Evolutionary conservation across 2,888 invertebrate genomes (phyloP).

Genomic region (Nasonovia ribisnigri): DNA sequence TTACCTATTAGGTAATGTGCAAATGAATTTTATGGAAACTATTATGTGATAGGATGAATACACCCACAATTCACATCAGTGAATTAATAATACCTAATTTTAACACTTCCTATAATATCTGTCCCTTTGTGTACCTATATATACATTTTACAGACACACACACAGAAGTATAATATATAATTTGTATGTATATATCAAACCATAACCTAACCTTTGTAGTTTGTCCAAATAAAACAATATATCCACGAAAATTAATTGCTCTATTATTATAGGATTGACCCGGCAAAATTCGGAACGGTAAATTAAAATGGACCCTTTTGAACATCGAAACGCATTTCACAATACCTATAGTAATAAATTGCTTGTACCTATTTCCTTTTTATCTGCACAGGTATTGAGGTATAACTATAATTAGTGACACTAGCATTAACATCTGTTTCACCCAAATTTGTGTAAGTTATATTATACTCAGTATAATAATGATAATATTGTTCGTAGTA

Average conservation of each 20-base stretch:
- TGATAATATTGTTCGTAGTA: background rate
- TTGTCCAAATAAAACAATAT: slow-evolving; percentile 12
- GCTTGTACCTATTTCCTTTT: background rate
- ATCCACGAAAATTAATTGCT: slow-evolving; percentile 12
- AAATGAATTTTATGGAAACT: slow-evolving; percentile 2
- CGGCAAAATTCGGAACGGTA: background rate
- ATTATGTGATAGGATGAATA: background rate
- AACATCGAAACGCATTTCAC: background rate
- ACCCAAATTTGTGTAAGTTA: no score
- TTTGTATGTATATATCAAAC: background rate
- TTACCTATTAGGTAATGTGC: background rate
- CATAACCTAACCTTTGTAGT: slow-evolving; percentile 12
- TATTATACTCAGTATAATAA: background rate
- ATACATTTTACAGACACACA: background rate
- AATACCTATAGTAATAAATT: slow-evolving; percentile 2
- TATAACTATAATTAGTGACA: background rate
- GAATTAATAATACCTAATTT: slow-evolving; percentile 7
- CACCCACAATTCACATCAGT: background rate
- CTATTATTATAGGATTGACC: slow-evolving; percentile 12
- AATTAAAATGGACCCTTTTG: background rate
- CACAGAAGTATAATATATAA: background rate
- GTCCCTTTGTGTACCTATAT: background rate
- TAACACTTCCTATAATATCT: slow-evolving; percentile 10
- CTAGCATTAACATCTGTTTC: background rate
- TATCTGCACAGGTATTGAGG: background rate